A percentile compares a stretch with the other conserved stretches of the same genome.
Conservation (phyloP, 1,140 invertebrate species). For the Drosophila sp. region DNA sequence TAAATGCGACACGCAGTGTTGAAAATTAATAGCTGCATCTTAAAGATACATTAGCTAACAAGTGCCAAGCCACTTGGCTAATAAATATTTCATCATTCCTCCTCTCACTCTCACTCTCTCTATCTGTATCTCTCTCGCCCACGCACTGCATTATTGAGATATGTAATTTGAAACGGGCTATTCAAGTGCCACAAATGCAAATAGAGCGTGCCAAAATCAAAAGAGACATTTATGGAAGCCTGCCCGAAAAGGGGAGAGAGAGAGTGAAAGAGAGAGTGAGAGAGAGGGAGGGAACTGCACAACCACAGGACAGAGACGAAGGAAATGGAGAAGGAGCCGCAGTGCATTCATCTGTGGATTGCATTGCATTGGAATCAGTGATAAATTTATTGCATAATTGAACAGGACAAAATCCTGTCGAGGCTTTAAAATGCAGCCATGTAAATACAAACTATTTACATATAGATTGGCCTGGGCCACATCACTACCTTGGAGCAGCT, state of each 20-base stretch:
- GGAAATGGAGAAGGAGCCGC: constrained; percentile 19
- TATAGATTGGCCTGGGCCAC: constrained; percentile 44
- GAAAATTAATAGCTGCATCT: constrained; percentile 66
- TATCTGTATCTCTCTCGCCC: not conserved
- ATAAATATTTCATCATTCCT: constrained; percentile 54
- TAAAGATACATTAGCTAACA: constrained; percentile 38
- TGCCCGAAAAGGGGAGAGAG: not conserved
- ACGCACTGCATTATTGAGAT: constrained; percentile 31
- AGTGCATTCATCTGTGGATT: constrained; percentile 46
- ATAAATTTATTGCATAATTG: constrained; percentile 83
- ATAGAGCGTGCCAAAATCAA: constrained; percentile 59
- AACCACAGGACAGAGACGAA: constrained; percentile 30
- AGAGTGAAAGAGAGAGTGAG: not conserved
- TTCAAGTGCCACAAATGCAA: constrained; percentile 38
- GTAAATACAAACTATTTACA: constrained; percentile 58
- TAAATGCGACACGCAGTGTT: constrained; percentile 54
- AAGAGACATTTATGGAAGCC: constrained; percentile 32
- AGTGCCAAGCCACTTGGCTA: constrained; percentile 37
- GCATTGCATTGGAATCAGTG: constrained; percentile 57
- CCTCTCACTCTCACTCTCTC: not conserved
- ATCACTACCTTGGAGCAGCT: constrained; percentile 36
- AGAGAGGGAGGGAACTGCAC: not conserved
- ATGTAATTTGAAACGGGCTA: constrained; percentile 36
- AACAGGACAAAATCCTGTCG: constrained; percentile 67
- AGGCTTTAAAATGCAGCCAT: constrained; percentile 68